Percentiles rank a stretch among this genome's conserved stretches.
phyloP scores from a whole-genome alignment of 2,113 vertebrate genomes.

The Anguilla rostrata region DNA sequence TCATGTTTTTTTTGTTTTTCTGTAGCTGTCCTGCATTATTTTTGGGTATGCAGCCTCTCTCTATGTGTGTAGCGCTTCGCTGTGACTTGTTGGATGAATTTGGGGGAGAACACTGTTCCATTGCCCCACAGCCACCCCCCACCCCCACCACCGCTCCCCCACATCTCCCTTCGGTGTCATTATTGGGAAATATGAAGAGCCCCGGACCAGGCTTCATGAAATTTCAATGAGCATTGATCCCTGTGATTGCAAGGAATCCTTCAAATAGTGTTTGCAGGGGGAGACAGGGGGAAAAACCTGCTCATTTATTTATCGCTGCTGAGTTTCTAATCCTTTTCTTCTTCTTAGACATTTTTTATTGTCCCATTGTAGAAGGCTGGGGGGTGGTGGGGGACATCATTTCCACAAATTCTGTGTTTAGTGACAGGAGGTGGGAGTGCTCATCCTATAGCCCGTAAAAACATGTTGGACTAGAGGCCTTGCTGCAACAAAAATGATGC shows the following conservation, averaged over 20 bases:
- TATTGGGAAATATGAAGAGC: slow-evolving; percentile 80
- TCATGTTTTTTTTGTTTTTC: not conserved
- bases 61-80: not conserved
- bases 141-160: slow-evolving; percentile 6
- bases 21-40: not conserved
- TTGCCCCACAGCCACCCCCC: not conserved
- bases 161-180: slow-evolving; percentile 54
- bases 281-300: slow-evolving; percentile 10
- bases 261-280: slow-evolving; percentile 45
- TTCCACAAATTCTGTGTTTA: slow-evolving; percentile 7
- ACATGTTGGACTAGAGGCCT: not conserved
- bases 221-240: slow-evolving; percentile 83
- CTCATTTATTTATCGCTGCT: slow-evolving; percentile 23
- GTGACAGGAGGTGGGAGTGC: slow-evolving; percentile 1
- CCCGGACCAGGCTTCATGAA: slow-evolving; percentile 74
- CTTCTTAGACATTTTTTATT: not conserved
- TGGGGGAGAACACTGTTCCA: slow-evolving; percentile 4
- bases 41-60: not conserved
- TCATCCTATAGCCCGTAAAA: not conserved
- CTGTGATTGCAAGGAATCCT: slow-evolving; percentile 67
- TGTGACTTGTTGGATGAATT: slow-evolving; percentile 4
- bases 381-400: not conserved
- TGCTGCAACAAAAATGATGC: not conserved
- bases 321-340: not conserved
- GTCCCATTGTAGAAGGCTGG: not conserved